A percentile compares a stretch with the other conserved stretches of the same genome.
phyloP scores from a whole-genome alignment of 2,113 vertebrate species.

The Leptocoma aspasia region DNA sequence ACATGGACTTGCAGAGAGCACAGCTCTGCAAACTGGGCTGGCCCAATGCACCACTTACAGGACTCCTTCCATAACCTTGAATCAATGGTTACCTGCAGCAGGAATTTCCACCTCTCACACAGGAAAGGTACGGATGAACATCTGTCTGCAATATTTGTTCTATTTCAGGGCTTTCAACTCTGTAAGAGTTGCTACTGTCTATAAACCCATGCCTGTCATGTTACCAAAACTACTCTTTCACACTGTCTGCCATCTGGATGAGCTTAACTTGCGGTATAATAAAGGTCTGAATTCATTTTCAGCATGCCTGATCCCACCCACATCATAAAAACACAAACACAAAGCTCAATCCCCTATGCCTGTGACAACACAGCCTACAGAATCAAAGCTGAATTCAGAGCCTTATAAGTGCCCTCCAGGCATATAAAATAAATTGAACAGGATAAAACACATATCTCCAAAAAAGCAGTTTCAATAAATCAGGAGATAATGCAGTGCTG shows the following conservation, averaged over 20 bases:
- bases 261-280: not conserved
- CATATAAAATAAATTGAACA: not conserved
- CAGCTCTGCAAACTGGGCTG: not conserved
- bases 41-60: not conserved
- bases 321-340: not conserved
- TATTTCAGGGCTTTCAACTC: not conserved
- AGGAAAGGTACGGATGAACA: not conserved
- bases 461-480: not conserved
- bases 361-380: not conserved
- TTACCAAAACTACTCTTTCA: not conserved
- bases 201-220: not conserved
- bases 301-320: not conserved
- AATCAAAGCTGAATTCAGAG: not conserved
- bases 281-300: not conserved
- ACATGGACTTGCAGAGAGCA: not conserved
- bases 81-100: not conserved
- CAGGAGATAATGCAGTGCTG: not conserved
- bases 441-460: accelerated
- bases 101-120: not conserved
- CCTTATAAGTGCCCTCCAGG: not conserved
- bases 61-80: not conserved
- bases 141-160: not conserved
- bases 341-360: not conserved
- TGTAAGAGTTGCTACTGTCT: not conserved
- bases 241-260: not conserved